Percentiles rank a stretch among this genome's conserved stretches.
Evolutionary conservation across 2,888 invertebrate species (phyloP).

Genomic region (Merodon equestris): DNA sequence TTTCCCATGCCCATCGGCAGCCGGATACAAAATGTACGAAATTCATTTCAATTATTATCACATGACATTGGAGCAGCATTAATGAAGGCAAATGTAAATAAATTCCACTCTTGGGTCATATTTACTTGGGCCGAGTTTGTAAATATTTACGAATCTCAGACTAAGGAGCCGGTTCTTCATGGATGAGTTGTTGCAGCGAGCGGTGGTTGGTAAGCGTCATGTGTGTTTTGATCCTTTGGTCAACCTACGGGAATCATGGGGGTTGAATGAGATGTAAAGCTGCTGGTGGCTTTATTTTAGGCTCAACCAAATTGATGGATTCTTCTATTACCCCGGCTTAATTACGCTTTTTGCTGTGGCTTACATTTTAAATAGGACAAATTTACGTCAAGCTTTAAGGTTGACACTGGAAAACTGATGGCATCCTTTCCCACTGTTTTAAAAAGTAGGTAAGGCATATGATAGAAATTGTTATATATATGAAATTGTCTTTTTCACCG

Average conservation of each 20-base stretch:
- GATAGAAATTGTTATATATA: too few relatives aligned
- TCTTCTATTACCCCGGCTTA: conserved; percentile 25
- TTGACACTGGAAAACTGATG: too few relatives aligned
- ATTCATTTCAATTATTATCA: conserved; percentile 70
- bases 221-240: conserved; percentile 32
- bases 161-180: conserved; percentile 55
- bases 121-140: conserved; percentile 72
- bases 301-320: conserved; percentile 52
- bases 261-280: conserved; percentile 24
- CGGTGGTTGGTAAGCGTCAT: conserved; percentile 33
- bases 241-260: conserved; percentile 24
- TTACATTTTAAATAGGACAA: too few relatives aligned
- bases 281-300: conserved; percentile 39
- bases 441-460: too few relatives aligned
- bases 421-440: too few relatives aligned
- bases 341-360: too few relatives aligned
- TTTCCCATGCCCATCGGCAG: conserved; percentile 52
- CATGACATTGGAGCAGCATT: conserved; percentile 71
- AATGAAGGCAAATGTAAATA: conserved; percentile 73
- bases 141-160: conserved; percentile 71
- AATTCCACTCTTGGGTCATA: conserved; percentile 73
- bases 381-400: too few relatives aligned
- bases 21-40: conserved; percentile 59
- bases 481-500: too few relatives aligned
- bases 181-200: conserved; percentile 20